Base-by-base conservation (phyloP, 2,797 vertebrate genomes). In the Enteromius thamalakanensis region DNA sequence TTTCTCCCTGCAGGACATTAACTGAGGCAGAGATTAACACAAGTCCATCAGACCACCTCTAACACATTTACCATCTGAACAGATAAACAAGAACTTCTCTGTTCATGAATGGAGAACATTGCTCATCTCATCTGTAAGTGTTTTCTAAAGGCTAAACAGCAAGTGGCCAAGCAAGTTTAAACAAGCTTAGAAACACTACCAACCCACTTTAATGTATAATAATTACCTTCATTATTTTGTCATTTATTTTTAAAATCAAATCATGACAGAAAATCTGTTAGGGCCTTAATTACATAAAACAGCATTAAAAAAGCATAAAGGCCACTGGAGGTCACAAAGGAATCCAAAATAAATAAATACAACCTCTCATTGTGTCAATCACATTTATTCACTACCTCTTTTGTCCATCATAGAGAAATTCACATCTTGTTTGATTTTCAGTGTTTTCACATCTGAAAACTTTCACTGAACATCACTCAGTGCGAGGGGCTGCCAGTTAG, bases 1-100 rank as follows among this genome's bases (percentile, higher is more conserved):
- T 87, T 80, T 80, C 80, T 86, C 84, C 79, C 81, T 87, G 71
- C 55, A 55, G 83, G 76, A 79, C 75, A 87, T 86, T 79, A 76
- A 75, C 62, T 29, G 65, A 60, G 32, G 23, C 47, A 76, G 37
- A 80, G 86, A 87, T 79, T 82, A 87, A 77, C 71, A 37, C 49
- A 76, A 81, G 77, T 75, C 81, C 45, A 69, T 83, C 77, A 40
- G 60, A 68, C 80, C 80, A 55, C 78, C 64, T 81, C 3, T 67
- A 81, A 45, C 72, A 75, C 60, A 40, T 23, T 26, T 68, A 40
- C 34, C 69, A 40, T 67, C 51, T 14, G 42, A 60, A 72, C 53
- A 17, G 64, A 62, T 47, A 72, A 32, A 76, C 26, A 78, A 69
- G 75, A 34, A 32, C 42, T 60, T 55, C 42, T 65, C n/a, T 53